Conservation (phyloP, 2,888 invertebrate species). For the Meandrusa payeni region DNA sequence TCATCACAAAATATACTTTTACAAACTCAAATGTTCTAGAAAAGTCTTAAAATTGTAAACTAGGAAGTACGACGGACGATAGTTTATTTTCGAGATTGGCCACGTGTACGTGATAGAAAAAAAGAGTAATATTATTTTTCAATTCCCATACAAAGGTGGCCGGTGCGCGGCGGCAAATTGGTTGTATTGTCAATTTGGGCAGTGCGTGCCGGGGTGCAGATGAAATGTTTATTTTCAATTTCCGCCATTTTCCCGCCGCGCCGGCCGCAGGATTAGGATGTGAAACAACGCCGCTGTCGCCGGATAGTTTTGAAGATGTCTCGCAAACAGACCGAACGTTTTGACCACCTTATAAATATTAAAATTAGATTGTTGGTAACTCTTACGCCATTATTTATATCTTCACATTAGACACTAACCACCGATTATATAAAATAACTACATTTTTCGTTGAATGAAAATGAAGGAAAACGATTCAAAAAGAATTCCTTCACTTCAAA, state of each 20-base stretch:
- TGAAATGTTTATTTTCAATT: constrained; percentile 81
- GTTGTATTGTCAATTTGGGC: constrained; percentile 81
- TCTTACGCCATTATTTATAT: too few relatives aligned
- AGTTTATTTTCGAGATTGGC: constrained; percentile 75
- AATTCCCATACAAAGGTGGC: constrained; percentile 80
- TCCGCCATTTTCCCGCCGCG: constrained; percentile 74
- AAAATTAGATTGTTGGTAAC: too few relatives aligned
- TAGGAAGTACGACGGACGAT: constrained; percentile 40
- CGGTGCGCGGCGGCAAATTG: constrained; percentile 75
- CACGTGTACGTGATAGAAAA: constrained; percentile 60
- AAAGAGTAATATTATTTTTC: constrained; percentile 80
- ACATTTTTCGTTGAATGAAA: too few relatives aligned
- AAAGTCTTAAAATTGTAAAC: constrained; percentile 23
- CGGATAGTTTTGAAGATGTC: constrained; percentile 30
- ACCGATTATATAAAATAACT: too few relatives aligned
- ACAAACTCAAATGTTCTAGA: too few relatives aligned
- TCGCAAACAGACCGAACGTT: not conserved
- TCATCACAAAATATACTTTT: too few relatives aligned
- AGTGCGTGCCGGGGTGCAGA: constrained; percentile 78
- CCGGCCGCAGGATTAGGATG: constrained; percentile 71
- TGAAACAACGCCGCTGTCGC: constrained; percentile 52
- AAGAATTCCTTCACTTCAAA: too few relatives aligned
- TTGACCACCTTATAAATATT: too few relatives aligned
- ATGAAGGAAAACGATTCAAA: too few relatives aligned
- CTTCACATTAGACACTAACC: too few relatives aligned